Conservation (phyloP, 2,113 vertebrate genomes). For the Pomatorhinus ruficollis region DNA sequence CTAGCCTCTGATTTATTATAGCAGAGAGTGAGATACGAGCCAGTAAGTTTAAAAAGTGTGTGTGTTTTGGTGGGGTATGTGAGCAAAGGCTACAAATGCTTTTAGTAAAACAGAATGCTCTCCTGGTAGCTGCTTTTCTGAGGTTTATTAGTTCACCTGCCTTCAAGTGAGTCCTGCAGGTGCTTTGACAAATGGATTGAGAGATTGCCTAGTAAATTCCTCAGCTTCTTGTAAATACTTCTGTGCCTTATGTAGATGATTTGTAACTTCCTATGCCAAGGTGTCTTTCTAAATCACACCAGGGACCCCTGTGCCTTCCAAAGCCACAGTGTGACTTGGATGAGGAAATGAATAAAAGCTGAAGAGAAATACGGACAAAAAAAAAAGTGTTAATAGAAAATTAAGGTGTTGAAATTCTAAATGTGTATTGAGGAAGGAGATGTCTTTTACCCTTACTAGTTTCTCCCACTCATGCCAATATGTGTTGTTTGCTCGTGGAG, state of each 20-base stretch:
- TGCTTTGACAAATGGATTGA: constrained; percentile 63
- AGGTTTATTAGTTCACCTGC: constrained; percentile 36
- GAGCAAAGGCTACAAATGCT: constrained; percentile 32
- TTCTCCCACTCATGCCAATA: neutral
- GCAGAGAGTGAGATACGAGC: neutral
- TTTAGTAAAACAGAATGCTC: constrained; percentile 40
- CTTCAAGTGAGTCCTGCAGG: constrained; percentile 36
- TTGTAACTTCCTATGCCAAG: neutral
- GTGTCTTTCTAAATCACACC: neutral
- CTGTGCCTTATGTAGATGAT: neutral
- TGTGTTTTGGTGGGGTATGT: neutral
- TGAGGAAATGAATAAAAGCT: neutral
- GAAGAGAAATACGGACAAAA: neutral
- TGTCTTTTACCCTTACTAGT: neutral
- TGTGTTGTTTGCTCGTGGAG: neutral
- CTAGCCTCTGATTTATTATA: constrained; percentile 15
- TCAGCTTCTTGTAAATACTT: neutral
- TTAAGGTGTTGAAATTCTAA: neutral
- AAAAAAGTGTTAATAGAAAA: neutral
- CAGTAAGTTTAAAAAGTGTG: neutral
- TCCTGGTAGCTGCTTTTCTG: constrained; percentile 36
- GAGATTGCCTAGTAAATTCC: constrained; percentile 13
- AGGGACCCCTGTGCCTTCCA: neutral
- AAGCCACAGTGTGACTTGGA: neutral
- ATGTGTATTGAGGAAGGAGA: neutral